A percentile compares a stretch with the other conserved stretches of the same genome.
Conservation (phyloP, 2,113 vertebrate species). For the Aramus guarauna region DNA sequence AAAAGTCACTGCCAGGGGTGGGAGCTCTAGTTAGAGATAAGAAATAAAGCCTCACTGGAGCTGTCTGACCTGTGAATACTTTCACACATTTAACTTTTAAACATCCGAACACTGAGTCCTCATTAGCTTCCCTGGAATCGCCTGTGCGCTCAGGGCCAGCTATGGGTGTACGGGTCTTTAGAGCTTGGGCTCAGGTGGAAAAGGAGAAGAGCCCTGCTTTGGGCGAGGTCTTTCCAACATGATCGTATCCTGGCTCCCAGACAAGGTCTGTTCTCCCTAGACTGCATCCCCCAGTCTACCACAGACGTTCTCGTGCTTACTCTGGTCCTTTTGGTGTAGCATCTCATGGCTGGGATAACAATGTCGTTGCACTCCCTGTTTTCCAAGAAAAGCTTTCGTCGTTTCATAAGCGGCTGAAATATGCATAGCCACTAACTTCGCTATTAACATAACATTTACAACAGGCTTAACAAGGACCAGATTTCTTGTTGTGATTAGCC, state of each 20-base stretch:
- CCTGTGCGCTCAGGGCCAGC: neutral
- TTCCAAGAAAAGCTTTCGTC: neutral
- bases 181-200: neutral
- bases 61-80: neutral
- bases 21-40: neutral
- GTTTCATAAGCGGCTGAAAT: neutral
- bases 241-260: neutral
- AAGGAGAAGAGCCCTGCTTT: neutral
- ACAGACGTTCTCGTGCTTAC: neutral
- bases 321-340: neutral
- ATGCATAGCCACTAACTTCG: neutral
- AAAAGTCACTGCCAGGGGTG: neutral
- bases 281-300: no score
- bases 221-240: neutral
- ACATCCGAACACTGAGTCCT: neutral
- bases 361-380: neutral
- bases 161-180: fast-evolving
- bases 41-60: neutral
- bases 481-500: neutral
- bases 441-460: neutral
- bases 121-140: neutral
- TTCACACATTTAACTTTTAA: neutral
- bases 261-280: neutral
- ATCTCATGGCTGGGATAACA: neutral
- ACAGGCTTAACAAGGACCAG: neutral